phyloP scores from a whole-genome alignment of 2,888 invertebrate species.

The Pristionchus maxplancki region DNA sequence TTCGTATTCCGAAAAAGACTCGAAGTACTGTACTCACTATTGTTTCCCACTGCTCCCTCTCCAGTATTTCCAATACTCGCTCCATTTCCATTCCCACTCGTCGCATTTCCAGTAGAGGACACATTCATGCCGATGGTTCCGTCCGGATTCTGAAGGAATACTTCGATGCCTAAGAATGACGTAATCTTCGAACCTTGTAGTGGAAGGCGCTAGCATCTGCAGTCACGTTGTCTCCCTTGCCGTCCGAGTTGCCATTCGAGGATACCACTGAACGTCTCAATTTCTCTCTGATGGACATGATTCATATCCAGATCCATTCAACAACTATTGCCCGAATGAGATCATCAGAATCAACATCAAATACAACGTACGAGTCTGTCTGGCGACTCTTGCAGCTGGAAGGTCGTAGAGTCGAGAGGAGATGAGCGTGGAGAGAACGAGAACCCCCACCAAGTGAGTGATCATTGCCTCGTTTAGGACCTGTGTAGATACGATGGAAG shows the following conservation, averaged over 20 bases:
- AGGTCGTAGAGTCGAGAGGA: background rate
- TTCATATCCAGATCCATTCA: background rate
- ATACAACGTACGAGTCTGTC: conserved; percentile 14
- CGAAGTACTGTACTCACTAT: conserved; percentile 48
- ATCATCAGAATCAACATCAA: background rate
- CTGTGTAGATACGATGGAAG: background rate
- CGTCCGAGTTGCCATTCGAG: conserved; percentile 60
- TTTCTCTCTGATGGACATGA: no score
- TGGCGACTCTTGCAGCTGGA: background rate
- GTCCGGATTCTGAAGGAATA: conserved; percentile 55
- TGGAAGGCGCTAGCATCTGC: conserved; percentile 62
- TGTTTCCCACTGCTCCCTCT: conserved; percentile 59
- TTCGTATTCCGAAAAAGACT: background rate
- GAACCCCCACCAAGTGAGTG: background rate
- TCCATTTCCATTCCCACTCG: conserved; percentile 57
- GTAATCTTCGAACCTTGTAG: conserved; percentile 56
- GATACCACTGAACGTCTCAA: conserved; percentile 56
- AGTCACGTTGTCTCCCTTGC: conserved; percentile 60
- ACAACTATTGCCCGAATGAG: background rate
- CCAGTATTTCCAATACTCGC: conserved; percentile 57
- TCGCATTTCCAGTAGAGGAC: conserved; percentile 64
- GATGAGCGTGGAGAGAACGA: conserved; percentile 25
- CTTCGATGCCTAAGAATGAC: background rate
- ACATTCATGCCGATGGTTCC: conserved; percentile 68
- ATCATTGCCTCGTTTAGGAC: background rate